phyloP scores from a whole-genome alignment of 2,888 invertebrate species.

The Harpalus rubripes region DNA sequence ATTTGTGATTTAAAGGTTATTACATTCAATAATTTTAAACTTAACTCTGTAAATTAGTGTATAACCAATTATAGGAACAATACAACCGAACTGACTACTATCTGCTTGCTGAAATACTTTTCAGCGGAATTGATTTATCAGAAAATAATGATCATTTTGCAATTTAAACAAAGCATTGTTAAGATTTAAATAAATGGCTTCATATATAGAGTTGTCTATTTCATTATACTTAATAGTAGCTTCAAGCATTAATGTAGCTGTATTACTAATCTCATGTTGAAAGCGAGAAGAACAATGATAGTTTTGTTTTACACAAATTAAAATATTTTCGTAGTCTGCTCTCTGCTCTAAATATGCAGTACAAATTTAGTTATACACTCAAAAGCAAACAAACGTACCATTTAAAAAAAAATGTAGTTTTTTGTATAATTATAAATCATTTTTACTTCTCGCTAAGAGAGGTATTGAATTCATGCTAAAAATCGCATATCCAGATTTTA shows the following conservation, averaged over 20 bases:
- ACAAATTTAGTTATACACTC: neutral
- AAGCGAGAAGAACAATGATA: slow-evolving; percentile 24
- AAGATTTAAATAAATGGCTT: neutral
- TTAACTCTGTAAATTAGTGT: neutral
- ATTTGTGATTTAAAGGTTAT: neutral
- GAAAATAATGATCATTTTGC: neutral
- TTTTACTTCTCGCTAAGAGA: too few relatives aligned
- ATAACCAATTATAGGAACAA: neutral
- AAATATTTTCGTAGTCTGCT: slow-evolving; percentile 6
- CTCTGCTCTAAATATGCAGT: neutral
- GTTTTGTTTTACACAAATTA: slow-evolving; percentile 19
- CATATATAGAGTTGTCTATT: neutral
- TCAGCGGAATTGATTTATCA: neutral
- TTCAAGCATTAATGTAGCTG: neutral
- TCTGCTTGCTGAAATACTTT: neutral
- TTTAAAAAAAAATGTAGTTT: too few relatives aligned
- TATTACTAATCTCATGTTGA: neutral
- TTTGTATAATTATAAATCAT: too few relatives aligned
- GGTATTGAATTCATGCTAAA: too few relatives aligned
- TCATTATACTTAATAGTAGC: neutral
- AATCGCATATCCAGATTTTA: too few relatives aligned
- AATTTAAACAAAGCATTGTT: neutral
- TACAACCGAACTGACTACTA: neutral
- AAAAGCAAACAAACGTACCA: too few relatives aligned
- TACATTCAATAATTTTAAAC: neutral